Base-by-base conservation (phyloP, 1,140 invertebrate species). In the Pissodes strobi region DNA sequence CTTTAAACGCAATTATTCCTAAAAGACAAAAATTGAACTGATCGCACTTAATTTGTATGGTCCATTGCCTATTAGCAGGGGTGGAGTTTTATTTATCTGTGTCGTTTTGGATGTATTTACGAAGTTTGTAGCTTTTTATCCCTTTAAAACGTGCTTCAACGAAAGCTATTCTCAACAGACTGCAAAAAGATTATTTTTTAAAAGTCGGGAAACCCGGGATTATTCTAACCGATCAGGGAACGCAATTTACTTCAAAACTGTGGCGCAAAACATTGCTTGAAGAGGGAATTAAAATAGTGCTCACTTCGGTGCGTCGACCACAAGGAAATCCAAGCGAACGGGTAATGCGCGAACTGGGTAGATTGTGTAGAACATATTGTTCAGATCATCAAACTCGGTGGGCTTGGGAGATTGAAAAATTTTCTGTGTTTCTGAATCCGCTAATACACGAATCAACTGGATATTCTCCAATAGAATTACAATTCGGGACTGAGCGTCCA, bases 1-100 rank as follows among this genome's bases (percentile, higher is more conserved):
- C 18, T 27, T n/a, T 12, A 10, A 17, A 13, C 4, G n/a, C 12
- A 0, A 53, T 53, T 30, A 13, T 69, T 5, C 15, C 69, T 0
- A 25, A 53, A n/a, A n/a, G n/a, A 46, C 61, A 34, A 64, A 70
- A 10, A 61, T 63, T 1, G 73, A 77, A 12, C 22, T 75, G 8
- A 49, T 77, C 1, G 70, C 72, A 41, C 52, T 70, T 0, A 71
- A 78, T 57, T 70, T 68, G 39, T 74, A 64, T 61, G 74, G 74
- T 10, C 73, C 73, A 5, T 37, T 76, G n/a, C 70, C 72, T 8
- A 58, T 21, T 10, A 56, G 67, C 0, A 62, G 46, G 10, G 69
- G 64, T 18, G 72, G 73, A 1, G 19, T 49, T 6, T 60, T 15
- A 6, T 73, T 72, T 48, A 68, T 78, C 4, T 58, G 25, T n/a